These are phyloP conservation scores for Cylindroiulus punctatus DNA, from an alignment of 2,888 invertebrate species.

Conservation along the genomic window DNA sequence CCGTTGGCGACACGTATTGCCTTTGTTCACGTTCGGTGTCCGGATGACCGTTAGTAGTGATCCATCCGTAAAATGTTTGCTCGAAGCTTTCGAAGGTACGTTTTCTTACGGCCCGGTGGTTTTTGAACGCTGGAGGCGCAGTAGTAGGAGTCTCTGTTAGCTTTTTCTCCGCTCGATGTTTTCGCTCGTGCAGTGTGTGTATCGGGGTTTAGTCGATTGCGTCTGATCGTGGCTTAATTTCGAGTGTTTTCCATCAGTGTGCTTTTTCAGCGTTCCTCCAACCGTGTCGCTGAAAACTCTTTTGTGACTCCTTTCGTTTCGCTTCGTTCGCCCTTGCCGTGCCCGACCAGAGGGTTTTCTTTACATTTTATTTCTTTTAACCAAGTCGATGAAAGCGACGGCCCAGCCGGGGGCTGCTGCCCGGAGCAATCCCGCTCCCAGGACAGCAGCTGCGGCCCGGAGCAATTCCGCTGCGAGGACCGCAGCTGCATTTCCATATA, in stretches of 20 bases:
- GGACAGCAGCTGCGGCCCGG: conserved; percentile 47
- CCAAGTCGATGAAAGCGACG: neutral
- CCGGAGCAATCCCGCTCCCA: conserved; percentile 52
- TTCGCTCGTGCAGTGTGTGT: neutral
- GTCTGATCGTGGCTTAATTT: neutral
- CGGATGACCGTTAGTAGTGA: neutral
- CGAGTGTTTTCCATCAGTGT: neutral
- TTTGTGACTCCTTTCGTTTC: neutral
- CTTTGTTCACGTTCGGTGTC: too few relatives aligned
- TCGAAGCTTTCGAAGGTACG: neutral
- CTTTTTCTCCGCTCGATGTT: neutral
- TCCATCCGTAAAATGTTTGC: neutral
- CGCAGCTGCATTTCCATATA: conserved; percentile 70
- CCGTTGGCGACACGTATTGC: neutral
- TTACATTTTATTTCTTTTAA: neutral
- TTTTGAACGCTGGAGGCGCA: neutral
- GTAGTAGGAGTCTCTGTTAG: neutral
- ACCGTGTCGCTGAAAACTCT: neutral
- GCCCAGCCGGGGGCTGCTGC: conserved; percentile 37
- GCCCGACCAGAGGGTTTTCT: neutral
- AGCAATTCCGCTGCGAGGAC: conserved; percentile 53
- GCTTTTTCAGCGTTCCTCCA: neutral
- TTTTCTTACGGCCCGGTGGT: neutral
- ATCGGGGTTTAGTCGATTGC: neutral
- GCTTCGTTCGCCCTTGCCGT: neutral